phyloP scores from a whole-genome alignment of 2,113 vertebrate genomes.

The Asarcornis scutulata region DNA sequence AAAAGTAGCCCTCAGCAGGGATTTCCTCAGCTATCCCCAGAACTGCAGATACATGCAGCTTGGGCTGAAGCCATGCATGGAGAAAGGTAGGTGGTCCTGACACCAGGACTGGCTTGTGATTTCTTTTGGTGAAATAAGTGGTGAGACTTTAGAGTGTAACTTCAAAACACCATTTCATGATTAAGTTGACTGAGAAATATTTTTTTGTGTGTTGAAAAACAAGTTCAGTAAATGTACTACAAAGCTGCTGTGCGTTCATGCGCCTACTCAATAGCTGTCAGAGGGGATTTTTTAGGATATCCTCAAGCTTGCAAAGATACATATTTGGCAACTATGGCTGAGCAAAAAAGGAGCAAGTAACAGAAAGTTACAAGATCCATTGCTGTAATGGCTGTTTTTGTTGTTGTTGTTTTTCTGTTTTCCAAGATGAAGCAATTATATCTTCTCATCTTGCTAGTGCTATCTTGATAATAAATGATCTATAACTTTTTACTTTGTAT shows the following conservation, averaged over 20 bases:
- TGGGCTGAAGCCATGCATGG: not conserved
- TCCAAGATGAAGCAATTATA: not conserved
- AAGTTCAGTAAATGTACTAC: not conserved
- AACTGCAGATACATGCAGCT: not conserved
- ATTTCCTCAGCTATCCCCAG: not conserved
- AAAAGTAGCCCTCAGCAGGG: not conserved
- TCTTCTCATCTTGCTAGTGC: not conserved
- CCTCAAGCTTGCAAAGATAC: not conserved
- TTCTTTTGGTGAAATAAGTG: not conserved
- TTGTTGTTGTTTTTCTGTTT: not conserved
- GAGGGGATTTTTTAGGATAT: not conserved
- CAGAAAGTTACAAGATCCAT: not conserved
- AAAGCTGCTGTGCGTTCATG: not conserved
- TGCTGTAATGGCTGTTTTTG: not conserved
- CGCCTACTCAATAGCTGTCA: not conserved
- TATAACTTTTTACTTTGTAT: not conserved
- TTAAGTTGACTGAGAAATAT: not conserved
- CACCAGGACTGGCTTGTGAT: not conserved
- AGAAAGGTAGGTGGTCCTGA: not conserved
- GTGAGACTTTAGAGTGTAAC: not conserved
- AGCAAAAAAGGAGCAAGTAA: not conserved
- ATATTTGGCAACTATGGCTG: not conserved
- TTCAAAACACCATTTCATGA: not conserved
- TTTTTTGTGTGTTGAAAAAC: not conserved
- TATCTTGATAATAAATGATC: not conserved